Base-by-base conservation (phyloP, 1,140 invertebrate species). In the Nephotettix cincticeps region DNA sequence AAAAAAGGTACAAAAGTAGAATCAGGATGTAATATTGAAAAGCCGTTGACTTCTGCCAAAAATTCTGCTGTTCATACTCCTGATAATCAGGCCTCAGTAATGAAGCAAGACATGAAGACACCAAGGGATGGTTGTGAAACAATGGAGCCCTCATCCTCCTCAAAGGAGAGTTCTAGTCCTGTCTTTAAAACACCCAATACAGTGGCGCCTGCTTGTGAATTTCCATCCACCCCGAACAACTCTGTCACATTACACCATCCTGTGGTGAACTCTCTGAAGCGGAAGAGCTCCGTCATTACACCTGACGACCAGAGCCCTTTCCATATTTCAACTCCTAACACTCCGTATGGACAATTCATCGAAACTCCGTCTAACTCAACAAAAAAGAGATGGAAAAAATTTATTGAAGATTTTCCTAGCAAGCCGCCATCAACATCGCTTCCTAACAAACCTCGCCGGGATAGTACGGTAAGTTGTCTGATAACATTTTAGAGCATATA, bases 381-480 rank as follows among this genome's bases (percentile, higher is more conserved):
- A 1, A 80, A 81, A 70, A 84, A 88, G 80, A 77, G 75, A 1
- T 84, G 82, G 79, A 71, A 82, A 23, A 81, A 81, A 71, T 87
- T 81, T 79, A 77, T 83, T 1, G 78, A 86, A 36, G 75, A 69
- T 3, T 29, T 75, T 36, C 64, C 51, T 70, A 51, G 69, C 6
- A 63, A 40, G 9, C 2, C 6, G 27, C 27, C 45, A 30, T 27
- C 25, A 9, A 3, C n/a, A 14, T 36, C 47, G 28, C 30, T 51
- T 27, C 28, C 23, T 17, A 56, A 58, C 17, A 65, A 27, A 6
- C 27, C 56, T 23, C 19, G 27, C 14, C 14, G 63, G 19, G 2
- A 36, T 2, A 65, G 63, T 19, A 65, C 63, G 13, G 63, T 71
- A 23, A 67, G 27, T 68, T 54, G 27, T n/a, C n/a, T n/a, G n/a